These are phyloP conservation scores for Melanotaenia trifasciata DNA, from an alignment of 2,797 vertebrate species.

Conservation along the genomic window DNA sequence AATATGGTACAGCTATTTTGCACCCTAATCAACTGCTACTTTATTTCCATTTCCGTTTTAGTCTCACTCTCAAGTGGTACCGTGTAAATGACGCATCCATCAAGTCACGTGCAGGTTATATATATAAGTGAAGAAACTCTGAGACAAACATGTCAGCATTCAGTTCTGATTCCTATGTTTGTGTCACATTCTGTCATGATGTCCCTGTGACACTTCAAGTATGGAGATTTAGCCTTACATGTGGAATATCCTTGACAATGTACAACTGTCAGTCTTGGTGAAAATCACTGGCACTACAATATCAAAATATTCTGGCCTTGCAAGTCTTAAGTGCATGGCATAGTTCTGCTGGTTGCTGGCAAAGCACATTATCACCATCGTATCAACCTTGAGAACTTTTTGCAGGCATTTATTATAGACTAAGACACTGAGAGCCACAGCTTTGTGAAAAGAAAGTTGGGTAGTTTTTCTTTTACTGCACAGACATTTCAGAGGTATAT, in stretches of 20 bases:
- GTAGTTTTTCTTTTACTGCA: constrained; percentile 3
- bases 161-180: constrained; percentile 5
- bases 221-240: constrained; percentile 7
- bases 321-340: background rate
- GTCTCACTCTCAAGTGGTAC: constrained; percentile 4
- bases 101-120: constrained; percentile 11
- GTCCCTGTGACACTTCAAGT: constrained; percentile 8
- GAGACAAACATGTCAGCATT: constrained; percentile 21
- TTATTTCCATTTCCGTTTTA: constrained; percentile 21
- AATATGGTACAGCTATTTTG: constrained; percentile 50
- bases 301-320: constrained; percentile 23
- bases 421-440: constrained; percentile 8
- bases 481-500: constrained; percentile 40
- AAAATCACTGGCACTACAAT: constrained; percentile 7
- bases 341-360: constrained; percentile 3
- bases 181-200: constrained; percentile 3
- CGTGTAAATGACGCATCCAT: constrained; percentile 30
- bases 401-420: constrained; percentile 12
- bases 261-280: background rate
- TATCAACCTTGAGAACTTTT: constrained; percentile 36
- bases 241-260: constrained; percentile 13
- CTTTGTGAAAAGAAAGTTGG: constrained; percentile 24
- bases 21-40: constrained; percentile 30
- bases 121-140: background rate
- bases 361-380: constrained; percentile 21